A percentile compares a stretch with the other conserved stretches of the same genome.
phyloP scores from a whole-genome alignment of 2,888 invertebrate species.

The Pyrocoelia pectoralis region DNA sequence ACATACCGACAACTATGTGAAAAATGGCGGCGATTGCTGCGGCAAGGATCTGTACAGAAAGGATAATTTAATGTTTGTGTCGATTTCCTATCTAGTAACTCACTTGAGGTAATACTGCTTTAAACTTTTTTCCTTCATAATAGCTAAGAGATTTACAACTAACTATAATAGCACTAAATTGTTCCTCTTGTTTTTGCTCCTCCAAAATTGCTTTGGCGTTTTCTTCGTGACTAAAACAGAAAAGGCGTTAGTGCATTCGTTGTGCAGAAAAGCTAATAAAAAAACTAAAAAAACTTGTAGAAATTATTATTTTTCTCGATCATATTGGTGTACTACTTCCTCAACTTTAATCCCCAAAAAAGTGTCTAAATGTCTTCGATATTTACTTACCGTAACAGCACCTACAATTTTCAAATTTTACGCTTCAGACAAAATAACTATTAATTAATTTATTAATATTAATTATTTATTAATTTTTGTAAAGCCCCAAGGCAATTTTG shows the following conservation, averaged over 20 bases:
- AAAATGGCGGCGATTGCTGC: slow-evolving; percentile 65
- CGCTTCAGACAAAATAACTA: too few species aligned
- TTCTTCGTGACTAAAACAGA: slow-evolving; percentile 51
- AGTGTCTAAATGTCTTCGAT: too few species aligned
- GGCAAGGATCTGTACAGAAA: slow-evolving; percentile 60
- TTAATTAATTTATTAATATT: too few species aligned
- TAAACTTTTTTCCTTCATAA: slow-evolving; percentile 57
- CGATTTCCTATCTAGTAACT: slow-evolving; percentile 25
- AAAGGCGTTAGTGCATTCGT: not conserved
- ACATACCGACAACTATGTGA: slow-evolving; percentile 68
- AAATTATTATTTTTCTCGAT: too few species aligned
- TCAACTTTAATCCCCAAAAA: too few species aligned
- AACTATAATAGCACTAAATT: slow-evolving; percentile 59
- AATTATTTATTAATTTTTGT: too few species aligned
- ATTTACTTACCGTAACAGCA: too few species aligned
- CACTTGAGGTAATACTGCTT: slow-evolving; percentile 61
- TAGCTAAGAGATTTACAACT: slow-evolving; percentile 59
- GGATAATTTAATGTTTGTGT: not conserved
- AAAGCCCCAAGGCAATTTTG: too few species aligned
- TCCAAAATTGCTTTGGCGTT: slow-evolving; percentile 52
- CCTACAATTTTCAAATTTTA: too few species aligned
- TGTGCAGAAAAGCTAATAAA: not conserved
- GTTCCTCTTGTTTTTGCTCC: slow-evolving; percentile 56
- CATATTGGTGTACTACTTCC: too few species aligned
- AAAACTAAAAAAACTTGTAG: too few species aligned